phyloP scores from a whole-genome alignment of 1,140 invertebrate species.

The Pygmarrhopalites habei region DNA sequence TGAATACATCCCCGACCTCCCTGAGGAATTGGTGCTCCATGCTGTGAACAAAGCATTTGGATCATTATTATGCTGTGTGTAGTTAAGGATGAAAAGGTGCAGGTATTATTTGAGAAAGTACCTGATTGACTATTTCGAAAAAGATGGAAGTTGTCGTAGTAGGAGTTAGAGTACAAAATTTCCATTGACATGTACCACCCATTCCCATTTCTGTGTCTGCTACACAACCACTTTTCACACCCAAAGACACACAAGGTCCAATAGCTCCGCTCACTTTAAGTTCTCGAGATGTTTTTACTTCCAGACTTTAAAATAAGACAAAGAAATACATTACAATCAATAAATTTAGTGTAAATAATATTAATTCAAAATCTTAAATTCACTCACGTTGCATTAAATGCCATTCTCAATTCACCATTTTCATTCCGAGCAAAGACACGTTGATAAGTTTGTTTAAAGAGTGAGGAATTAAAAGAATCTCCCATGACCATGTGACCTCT shows the following conservation, averaged over 20 bases:
- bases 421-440: conserved; percentile 89
- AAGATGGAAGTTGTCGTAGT: conserved; percentile 88
- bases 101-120: too few species aligned
- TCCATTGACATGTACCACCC: conserved; percentile 97
- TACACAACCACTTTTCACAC: conserved; percentile 80
- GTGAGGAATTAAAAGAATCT: conserved; percentile 95
- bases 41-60: conserved; percentile 49
- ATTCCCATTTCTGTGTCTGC: conserved; percentile 95
- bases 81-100: too few species aligned
- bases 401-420: conserved; percentile 94
- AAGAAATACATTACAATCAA: not conserved
- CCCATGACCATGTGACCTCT: conserved; percentile 99
- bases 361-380: not conserved
- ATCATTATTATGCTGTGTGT: too few species aligned
- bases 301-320: too few species aligned
- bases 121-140: conserved; percentile 94
- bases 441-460: conserved; percentile 99
- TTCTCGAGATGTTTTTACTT: conserved; percentile 88
- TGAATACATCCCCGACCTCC: conserved; percentile 94
- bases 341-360: not conserved
- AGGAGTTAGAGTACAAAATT: conserved; percentile 89
- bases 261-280: conserved; percentile 90
- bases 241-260: conserved; percentile 89
- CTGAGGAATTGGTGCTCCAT: conserved; percentile 88
- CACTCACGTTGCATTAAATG: conserved; percentile 90